Percentiles rank a stretch among this genome's conserved stretches.
These are phyloP conservation scores for Parnassius orleans DNA, from an alignment of 2,888 invertebrate species.

Conservation along the genomic window DNA sequence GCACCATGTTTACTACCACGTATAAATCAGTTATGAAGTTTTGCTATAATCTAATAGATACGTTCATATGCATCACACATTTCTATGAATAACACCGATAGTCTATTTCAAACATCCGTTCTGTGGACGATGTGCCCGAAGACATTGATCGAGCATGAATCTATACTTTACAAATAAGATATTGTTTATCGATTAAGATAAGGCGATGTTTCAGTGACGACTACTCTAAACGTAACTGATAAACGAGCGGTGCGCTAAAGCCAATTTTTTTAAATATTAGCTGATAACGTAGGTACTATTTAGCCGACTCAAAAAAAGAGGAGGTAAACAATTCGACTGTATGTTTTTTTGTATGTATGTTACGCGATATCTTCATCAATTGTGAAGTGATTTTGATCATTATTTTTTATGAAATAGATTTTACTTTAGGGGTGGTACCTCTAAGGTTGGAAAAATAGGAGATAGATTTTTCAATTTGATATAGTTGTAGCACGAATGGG, in stretches of 20 bases:
- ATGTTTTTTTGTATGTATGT: too few relatives aligned
- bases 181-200: constrained; percentile 16
- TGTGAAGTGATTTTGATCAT: too few relatives aligned
- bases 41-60: background rate
- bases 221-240: constrained; percentile 8
- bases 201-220: constrained; percentile 8
- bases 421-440: too few relatives aligned
- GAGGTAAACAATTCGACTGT: too few relatives aligned
- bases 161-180: constrained; percentile 3
- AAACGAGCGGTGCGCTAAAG: background rate
- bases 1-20: background rate
- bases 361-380: too few relatives aligned
- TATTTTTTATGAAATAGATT: too few relatives aligned
- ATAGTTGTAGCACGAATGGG: too few relatives aligned
- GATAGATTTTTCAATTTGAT: too few relatives aligned
- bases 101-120: background rate
- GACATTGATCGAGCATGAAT: background rate
- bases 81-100: constrained; percentile 1
- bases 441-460: too few relatives aligned
- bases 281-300: too few relatives aligned
- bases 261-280: background rate
- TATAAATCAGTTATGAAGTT: background rate
- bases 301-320: too few relatives aligned
- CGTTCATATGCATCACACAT: background rate
- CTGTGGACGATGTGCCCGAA: background rate